Percentiles rank a stretch among this genome's conserved stretches.
Evolutionary conservation across 2,797 vertebrate species (phyloP).

Genomic region (Phataginus tetradactyla): DNA sequence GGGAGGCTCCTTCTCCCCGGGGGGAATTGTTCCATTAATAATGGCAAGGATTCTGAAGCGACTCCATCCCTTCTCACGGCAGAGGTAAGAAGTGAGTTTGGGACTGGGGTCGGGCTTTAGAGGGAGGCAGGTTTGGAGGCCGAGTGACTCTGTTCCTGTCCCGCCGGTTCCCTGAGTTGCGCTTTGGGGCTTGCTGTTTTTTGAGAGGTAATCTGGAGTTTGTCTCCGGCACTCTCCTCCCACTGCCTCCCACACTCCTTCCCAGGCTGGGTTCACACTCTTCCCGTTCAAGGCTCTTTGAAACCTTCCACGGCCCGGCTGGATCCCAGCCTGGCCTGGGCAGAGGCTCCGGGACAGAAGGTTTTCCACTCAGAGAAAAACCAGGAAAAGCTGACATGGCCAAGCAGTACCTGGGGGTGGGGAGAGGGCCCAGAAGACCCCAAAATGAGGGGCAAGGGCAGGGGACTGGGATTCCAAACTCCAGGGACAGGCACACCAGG

Average conservation of each 20-base stretch:
- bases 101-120: neutral
- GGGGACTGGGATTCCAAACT: constrained; percentile 9
- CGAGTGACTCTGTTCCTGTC: neutral
- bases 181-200: constrained; percentile 12
- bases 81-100: neutral
- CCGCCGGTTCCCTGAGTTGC: neutral
- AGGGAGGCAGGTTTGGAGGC: neutral
- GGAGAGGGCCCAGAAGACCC: neutral
- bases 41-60: constrained; percentile 33
- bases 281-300: neutral
- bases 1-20: neutral
- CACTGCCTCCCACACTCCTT: neutral
- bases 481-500: constrained; percentile 53
- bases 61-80: neutral
- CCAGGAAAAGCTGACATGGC: neutral
- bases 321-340: neutral
- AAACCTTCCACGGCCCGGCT: neutral
- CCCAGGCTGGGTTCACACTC: neutral
- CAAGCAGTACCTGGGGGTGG: constrained; percentile 1
- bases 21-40: constrained; percentile 53
- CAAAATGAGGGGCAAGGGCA: constrained; percentile 8
- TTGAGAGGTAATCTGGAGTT: constrained; percentile 59
- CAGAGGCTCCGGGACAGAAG: neutral
- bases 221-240: neutral
- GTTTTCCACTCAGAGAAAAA: neutral